Percentiles rank a stretch among this genome's conserved stretches.
Evolutionary conservation across 2,888 invertebrate genomes (phyloP).

Genomic region (Troides helena): DNA sequence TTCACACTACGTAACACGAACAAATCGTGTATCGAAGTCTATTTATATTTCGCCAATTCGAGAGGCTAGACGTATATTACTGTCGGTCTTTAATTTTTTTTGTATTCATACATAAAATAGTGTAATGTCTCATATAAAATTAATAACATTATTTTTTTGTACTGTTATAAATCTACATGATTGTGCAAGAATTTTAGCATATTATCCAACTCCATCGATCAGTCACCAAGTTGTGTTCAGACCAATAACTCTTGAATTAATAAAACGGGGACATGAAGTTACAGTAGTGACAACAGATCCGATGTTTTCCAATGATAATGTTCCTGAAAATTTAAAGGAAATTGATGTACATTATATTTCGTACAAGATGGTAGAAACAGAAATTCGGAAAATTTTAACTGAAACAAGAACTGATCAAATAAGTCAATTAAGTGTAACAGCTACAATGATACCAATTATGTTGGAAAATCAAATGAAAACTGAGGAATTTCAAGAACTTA

Average conservation of each 20-base stretch:
- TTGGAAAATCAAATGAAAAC: slow-evolving; percentile 9
- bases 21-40: too few species aligned
- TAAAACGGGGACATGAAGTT: slow-evolving; percentile 57
- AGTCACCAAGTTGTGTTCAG: slow-evolving; percentile 18
- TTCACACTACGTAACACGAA: too few species aligned
- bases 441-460: neutral
- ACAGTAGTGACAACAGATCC: slow-evolving; percentile 55
- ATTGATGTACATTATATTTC: slow-evolving; percentile 45
- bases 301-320: slow-evolving; percentile 35
- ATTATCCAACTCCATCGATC: slow-evolving; percentile 41
- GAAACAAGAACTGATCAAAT: neutral
- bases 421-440: neutral
- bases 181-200: slow-evolving; percentile 49
- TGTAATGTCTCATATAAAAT: neutral
- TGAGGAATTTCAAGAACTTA: slow-evolving; percentile 4
- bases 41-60: too few species aligned
- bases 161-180: neutral
- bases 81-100: too few species aligned
- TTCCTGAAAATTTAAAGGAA: slow-evolving; percentile 46
- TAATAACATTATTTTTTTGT: neutral
- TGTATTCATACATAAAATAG: too few species aligned
- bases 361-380: slow-evolving; percentile 29
- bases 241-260: slow-evolving; percentile 45
- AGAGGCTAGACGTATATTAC: too few species aligned
- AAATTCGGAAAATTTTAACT: slow-evolving; percentile 15